Evolutionary conservation across 2,113 vertebrate genomes (phyloP).

Genomic region (Ascaphus truei): DNA sequence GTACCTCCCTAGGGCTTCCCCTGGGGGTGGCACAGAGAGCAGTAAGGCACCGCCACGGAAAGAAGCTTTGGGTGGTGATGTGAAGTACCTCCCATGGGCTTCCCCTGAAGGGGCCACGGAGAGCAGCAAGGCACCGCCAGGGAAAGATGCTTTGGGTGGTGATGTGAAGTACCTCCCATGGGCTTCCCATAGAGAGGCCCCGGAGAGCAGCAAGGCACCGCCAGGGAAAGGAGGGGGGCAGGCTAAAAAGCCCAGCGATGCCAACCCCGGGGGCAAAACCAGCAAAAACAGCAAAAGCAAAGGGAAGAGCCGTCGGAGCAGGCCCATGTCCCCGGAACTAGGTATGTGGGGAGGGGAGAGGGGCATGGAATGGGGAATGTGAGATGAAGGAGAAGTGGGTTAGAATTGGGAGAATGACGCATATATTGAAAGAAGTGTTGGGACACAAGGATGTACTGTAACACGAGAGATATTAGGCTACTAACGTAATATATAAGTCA

Average conservation of each 20-base stretch:
- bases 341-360: slow-evolving; percentile 56
- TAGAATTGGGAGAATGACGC: too few relatives aligned
- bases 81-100: slow-evolving; percentile 65
- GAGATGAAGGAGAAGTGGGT: too few relatives aligned
- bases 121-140: slow-evolving; percentile 20
- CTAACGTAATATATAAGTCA: too few relatives aligned
- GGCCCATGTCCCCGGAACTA: slow-evolving; percentile 85
- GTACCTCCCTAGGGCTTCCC: slow-evolving; percentile 62
- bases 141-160: slow-evolving; percentile 45
- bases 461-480: too few relatives aligned
- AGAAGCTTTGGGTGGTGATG: slow-evolving; percentile 37
- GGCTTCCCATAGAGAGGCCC: slow-evolving; percentile 39
- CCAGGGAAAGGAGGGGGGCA: slow-evolving; percentile 60
- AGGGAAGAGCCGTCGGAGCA: slow-evolving; percentile 76
- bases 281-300: slow-evolving; percentile 68
- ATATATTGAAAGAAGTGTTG: too few relatives aligned
- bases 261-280: slow-evolving; percentile 65
- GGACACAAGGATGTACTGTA: too few relatives aligned
- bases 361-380: too few relatives aligned
- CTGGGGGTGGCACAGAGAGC: slow-evolving; percentile 33
- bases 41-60: slow-evolving; percentile 46
- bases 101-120: slow-evolving; percentile 11
- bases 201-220: slow-evolving; percentile 8
- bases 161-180: slow-evolving; percentile 64
- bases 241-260: slow-evolving; percentile 56